Evolutionary conservation across 2,113 vertebrate genomes (phyloP).

Genomic region (Sebastes schlegelii): DNA sequence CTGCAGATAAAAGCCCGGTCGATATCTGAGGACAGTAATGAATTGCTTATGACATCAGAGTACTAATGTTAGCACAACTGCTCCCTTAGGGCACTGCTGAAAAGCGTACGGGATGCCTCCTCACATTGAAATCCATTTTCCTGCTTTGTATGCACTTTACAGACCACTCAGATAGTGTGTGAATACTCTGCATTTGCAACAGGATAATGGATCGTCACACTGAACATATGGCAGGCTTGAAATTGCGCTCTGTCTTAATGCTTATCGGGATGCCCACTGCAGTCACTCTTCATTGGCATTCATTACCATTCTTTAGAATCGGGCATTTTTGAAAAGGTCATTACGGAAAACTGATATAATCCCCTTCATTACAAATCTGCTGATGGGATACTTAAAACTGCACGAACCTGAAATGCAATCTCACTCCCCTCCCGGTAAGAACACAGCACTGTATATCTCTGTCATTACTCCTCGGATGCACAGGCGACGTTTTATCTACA

Average conservation of each 20-base stretch:
- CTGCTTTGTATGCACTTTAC: constrained; percentile 47
- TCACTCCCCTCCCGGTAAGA: constrained; percentile 19
- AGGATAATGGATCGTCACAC: constrained; percentile 28
- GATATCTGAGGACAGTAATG: constrained; percentile 62
- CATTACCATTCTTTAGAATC: constrained; percentile 49
- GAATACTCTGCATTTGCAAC: constrained; percentile 2
- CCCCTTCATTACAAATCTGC: constrained; percentile 59
- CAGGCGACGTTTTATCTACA: constrained; percentile 46
- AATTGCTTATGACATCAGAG: constrained; percentile 72
- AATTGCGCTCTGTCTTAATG: constrained; percentile 7
- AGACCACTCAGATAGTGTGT: neutral
- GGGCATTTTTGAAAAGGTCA: constrained; percentile 63
- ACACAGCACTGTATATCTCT: constrained; percentile 37
- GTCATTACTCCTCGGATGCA: constrained; percentile 37
- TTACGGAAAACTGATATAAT: constrained; percentile 54
- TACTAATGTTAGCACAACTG: constrained; percentile 54
- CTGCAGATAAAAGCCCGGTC: constrained; percentile 58
- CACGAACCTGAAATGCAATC: constrained; percentile 51
- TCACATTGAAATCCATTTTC: constrained; percentile 40
- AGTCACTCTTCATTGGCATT: constrained; percentile 47
- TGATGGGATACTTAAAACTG: constrained; percentile 46
- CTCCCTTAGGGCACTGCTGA: constrained; percentile 43
- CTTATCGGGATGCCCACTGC: constrained; percentile 31
- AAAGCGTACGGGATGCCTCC: constrained; percentile 54
- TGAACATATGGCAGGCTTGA: constrained; percentile 44